Evolutionary conservation across 1,140 invertebrate species (phyloP).

Genomic region (Berghia stephanieae): DNA sequence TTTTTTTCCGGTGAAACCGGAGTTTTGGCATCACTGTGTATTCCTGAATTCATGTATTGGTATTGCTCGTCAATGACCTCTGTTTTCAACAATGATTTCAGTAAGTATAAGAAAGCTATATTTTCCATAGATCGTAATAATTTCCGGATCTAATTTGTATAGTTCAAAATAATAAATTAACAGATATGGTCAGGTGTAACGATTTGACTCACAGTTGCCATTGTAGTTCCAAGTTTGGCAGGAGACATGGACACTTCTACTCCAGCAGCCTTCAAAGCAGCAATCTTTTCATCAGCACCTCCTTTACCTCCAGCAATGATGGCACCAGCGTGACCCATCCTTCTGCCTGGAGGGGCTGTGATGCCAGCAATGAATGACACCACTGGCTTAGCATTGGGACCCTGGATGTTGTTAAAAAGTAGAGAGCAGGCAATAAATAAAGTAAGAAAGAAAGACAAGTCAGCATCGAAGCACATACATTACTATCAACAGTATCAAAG

Average conservation of each 20-base stretch:
- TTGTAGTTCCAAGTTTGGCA: constrained; percentile 91
- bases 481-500: not conserved
- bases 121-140: no score
- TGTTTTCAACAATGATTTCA: no score
- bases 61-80: no score
- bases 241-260: constrained; percentile 95
- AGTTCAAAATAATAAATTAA: no score
- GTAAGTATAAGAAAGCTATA: no score
- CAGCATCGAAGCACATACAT: not conserved
- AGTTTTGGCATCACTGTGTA: no score
- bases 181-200: no score
- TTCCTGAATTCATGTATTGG: no score
- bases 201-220: constrained; percentile 80
- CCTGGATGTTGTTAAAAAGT: constrained; percentile 80
- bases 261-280: constrained; percentile 90
- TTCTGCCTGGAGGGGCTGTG: constrained; percentile 94
- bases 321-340: constrained; percentile 99
- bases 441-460: not conserved
- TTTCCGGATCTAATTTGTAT: no score
- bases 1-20: no score
- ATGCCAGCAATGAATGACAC: constrained; percentile 98
- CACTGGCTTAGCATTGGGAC: constrained; percentile 94
- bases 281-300: constrained; percentile 97
- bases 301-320: constrained; percentile 99
- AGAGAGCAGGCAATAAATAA: not conserved